Evolutionary conservation across 35 echinoderm and acorn worm species (phyloP), one percentile per base, ranked within the genome.

Genomic region (Apostichopus japonicus): DNA sequence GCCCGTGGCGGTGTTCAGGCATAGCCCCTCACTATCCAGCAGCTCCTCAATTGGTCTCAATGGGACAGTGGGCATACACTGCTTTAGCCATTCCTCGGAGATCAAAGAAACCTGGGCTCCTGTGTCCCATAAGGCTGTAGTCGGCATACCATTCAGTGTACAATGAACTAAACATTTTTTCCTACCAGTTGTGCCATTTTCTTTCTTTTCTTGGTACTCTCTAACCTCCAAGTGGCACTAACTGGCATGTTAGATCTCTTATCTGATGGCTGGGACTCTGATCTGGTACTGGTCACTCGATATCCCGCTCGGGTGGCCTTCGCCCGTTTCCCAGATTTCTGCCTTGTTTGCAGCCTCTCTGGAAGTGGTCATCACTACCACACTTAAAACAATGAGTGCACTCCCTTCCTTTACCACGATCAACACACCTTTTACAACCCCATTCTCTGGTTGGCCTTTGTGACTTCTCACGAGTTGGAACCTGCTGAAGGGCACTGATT

Each of bases 91-190:
- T 10, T 27, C 56, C 44, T 15, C 10, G 6, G 90, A 87, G 4
- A 95, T 51, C 5, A 95, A 57, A 11, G 91, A 95, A 27, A 95
- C 94, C 57, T 95, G 94, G 15, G 76, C 94, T n/a, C 77, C 91
- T 0, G 90, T 95, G 53, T 95, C 94, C 94, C 94, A 95, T 8
- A 95, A 62, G 15, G 71, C 94, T 21, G 44, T 75, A 5, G 70
- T 72, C 5, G 10, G 52, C 15, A 79, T 54, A 10, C 23, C 51
- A 59, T 95, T 93, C 70, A 93, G 21, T 3, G 55, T 79, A 51
- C 94, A 95, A 11, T 58, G 33, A 7, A 92, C 67, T 15, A 77
- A 67, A 70, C 94, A 95, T 80, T 65, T 92, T 70, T 80, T 2
- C 94, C 91, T 6, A 95, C 25, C 23, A 95, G 56, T 1, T 80